These are phyloP conservation scores for Abrostola triplasia DNA, from an alignment of 2,888 invertebrate genomes.

Conservation along the genomic window DNA sequence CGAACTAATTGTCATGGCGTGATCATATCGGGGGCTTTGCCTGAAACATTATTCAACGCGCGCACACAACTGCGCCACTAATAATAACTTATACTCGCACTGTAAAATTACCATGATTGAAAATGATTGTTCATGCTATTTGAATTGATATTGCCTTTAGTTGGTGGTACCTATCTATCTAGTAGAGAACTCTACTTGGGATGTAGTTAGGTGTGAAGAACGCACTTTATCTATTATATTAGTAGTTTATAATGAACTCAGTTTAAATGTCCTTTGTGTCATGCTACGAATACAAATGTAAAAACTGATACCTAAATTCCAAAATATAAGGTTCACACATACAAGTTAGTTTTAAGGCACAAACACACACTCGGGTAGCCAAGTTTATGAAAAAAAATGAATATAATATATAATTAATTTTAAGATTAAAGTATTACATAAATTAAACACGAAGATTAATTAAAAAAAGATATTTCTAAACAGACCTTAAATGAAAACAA, in stretches of 20 bases:
- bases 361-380: no score
- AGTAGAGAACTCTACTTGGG: no score
- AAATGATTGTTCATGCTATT: constrained; percentile 14
- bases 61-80: constrained; percentile 25
- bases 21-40: constrained; percentile 50
- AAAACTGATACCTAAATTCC: no score
- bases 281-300: no score
- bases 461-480: constrained; percentile 14
- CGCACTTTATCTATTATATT: no score
- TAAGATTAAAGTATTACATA: no score
- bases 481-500: constrained; percentile 19
- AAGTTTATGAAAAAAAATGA: no score
- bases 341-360: no score
- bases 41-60: constrained; percentile 35
- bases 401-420: background rate
- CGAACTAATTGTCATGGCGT: constrained; percentile 56
- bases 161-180: background rate
- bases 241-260: no score
- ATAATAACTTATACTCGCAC: constrained; percentile 25
- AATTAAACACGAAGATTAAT: constrained; percentile 21
- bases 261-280: no score
- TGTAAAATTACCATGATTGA: constrained; percentile 32
- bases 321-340: no score
- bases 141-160: constrained; percentile 6
- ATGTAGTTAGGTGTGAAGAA: no score